These are phyloP conservation scores for Mormyrus lacerda DNA, from an alignment of 2,113 vertebrate species.

Conservation along the genomic window DNA sequence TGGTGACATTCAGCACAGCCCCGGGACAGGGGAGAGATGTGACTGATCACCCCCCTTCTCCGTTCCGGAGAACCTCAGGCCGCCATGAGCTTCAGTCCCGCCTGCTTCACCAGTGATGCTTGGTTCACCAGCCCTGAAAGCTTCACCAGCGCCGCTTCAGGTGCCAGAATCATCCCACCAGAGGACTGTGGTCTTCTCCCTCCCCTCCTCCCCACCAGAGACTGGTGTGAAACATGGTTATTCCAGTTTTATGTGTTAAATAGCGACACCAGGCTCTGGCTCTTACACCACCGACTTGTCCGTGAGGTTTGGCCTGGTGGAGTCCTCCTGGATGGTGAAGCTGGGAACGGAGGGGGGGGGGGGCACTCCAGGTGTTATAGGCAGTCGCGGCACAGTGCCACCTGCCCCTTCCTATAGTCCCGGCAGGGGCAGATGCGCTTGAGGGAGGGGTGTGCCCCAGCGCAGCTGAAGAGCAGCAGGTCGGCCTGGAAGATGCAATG, in stretches of 20 bases:
- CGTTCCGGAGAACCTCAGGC: not conserved
- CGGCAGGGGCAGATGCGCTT: slow-evolving; percentile 89
- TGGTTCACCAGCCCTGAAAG: not conserved
- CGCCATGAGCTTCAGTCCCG: not conserved
- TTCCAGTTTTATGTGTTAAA: not conserved
- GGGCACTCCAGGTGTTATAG: slow-evolving; percentile 67
- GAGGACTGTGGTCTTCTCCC: not conserved
- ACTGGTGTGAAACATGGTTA: not conserved
- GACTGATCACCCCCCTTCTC: slow-evolving; percentile 19
- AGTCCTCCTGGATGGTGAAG: too few relatives aligned
- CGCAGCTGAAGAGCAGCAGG: slow-evolving; percentile 94
- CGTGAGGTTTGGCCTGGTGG: not conserved
- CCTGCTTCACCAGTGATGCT: not conserved
- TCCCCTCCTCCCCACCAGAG: not conserved
- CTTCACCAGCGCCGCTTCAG: not conserved
- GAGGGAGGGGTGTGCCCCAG: slow-evolving; percentile 74
- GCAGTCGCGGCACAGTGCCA: slow-evolving; percentile 90
- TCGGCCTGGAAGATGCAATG: slow-evolving; percentile 93
- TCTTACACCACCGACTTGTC: not conserved
- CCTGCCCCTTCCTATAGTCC: slow-evolving; percentile 98
- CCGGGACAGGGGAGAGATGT: not conserved
- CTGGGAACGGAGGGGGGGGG: too few relatives aligned
- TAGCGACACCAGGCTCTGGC: not conserved
- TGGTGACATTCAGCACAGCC: not conserved
- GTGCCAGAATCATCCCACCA: not conserved